A percentile compares a stretch with the other conserved stretches of the same genome.
Evolutionary conservation across 1,140 invertebrate genomes (phyloP).

Genomic region (Octopus sinensis): DNA sequence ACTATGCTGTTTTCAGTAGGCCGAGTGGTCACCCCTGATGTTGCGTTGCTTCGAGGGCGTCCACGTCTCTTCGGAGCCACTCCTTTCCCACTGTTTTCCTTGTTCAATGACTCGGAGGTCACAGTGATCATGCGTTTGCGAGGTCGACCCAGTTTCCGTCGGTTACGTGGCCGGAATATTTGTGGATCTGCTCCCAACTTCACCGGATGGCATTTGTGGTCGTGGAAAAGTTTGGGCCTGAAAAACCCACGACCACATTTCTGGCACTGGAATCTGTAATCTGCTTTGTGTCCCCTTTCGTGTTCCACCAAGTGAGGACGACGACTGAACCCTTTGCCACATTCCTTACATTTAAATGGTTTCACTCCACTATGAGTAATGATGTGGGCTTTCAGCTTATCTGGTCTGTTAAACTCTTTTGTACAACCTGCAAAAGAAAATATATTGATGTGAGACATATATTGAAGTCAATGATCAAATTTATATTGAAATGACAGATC

Average conservation of each 20-base stretch:
- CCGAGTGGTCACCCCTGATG: background rate
- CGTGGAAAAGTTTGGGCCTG: conserved; percentile 43
- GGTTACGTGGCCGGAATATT: conserved; percentile 28
- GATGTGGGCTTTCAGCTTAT: conserved; percentile 59
- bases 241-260: conserved; percentile 64
- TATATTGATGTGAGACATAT: background rate
- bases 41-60: background rate
- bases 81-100: conserved; percentile 20
- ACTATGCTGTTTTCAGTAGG: background rate
- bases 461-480: too few species aligned
- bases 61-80: conserved; percentile 10
- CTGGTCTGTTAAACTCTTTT: conserved; percentile 67
- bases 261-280: conserved; percentile 58
- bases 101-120: conserved; percentile 20
- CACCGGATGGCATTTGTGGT: conserved; percentile 46
- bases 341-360: conserved; percentile 62
- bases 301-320: conserved; percentile 52
- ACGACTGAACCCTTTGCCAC: conserved; percentile 62
- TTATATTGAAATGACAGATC: too few species aligned
- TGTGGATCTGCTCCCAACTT: conserved; percentile 29
- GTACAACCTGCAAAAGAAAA: conserved; percentile 61
- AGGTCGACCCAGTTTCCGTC: conserved; percentile 44
- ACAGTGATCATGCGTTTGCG: conserved; percentile 38
- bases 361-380: conserved; percentile 59
- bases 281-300: conserved; percentile 47